phyloP scores from a whole-genome alignment of 2,797 vertebrate genomes.

The Macropus fuliginosus region DNA sequence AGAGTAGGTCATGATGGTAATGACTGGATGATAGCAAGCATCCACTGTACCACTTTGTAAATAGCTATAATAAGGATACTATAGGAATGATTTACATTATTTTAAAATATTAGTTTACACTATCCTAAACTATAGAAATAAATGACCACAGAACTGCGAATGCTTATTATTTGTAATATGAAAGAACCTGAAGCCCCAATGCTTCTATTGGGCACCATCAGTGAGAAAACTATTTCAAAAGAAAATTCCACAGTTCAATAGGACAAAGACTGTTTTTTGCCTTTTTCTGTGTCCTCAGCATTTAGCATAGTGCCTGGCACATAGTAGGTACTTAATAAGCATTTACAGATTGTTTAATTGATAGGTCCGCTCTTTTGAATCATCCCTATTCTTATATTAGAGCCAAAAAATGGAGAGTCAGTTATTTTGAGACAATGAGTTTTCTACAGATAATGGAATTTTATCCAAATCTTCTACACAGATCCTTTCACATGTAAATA shows the following conservation, averaged over 20 bases:
- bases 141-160: not conserved
- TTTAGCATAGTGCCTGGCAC: not conserved
- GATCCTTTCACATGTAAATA: not conserved
- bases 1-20: not conserved
- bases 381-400: not conserved
- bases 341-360: not conserved
- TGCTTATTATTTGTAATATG: not conserved
- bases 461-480: not conserved
- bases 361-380: not conserved
- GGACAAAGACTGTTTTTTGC: not conserved
- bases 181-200: not conserved
- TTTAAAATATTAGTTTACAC: not conserved
- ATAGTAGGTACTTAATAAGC: not conserved
- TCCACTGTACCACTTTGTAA: not conserved
- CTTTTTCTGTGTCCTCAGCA: not conserved
- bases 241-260: not conserved
- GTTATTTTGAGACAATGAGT: not conserved
- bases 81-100: not conserved
- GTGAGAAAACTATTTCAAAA: not conserved
- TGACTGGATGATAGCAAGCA: not conserved
- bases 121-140: not conserved
- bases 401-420: not conserved
- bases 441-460: not conserved
- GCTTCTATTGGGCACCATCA: not conserved
- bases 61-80: not conserved